phyloP scores from a whole-genome alignment of 2,888 invertebrate genomes.

The Thecophora atra region DNA sequence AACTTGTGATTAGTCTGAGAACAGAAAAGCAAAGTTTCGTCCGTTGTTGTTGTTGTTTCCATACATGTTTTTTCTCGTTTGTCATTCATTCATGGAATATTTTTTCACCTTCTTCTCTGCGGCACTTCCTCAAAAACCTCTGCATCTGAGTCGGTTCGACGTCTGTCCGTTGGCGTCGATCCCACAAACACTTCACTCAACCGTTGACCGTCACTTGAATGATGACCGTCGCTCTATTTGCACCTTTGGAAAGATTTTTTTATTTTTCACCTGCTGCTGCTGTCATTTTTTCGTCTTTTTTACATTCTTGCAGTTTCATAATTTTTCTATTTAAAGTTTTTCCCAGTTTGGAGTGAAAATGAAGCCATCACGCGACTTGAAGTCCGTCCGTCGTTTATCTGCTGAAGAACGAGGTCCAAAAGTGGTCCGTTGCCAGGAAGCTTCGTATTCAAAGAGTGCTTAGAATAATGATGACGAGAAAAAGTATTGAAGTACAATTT shows the following conservation, averaged over 20 bases:
- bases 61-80: slow-evolving; percentile 11
- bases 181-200: slow-evolving; percentile 18
- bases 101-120: background rate
- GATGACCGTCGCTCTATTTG: slow-evolving; percentile 1
- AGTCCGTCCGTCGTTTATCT: slow-evolving; percentile 27
- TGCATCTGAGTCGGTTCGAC: background rate
- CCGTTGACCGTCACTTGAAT: too few species aligned
- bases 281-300: background rate
- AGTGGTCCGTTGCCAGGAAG: slow-evolving; percentile 1
- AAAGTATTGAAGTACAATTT: background rate
- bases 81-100: slow-evolving; percentile 5
- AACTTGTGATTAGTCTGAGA: slow-evolving; percentile 33
- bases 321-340: slow-evolving; percentile 16
- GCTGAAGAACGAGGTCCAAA: slow-evolving; percentile 27
- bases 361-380: slow-evolving; percentile 32
- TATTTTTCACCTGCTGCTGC: background rate
- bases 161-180: slow-evolving; percentile 23
- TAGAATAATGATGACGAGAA: slow-evolving; percentile 3
- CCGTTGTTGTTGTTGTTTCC: background rate
- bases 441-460: background rate
- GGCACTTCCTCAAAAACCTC: background rate
- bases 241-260: slow-evolving; percentile 5
- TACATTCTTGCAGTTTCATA: background rate
- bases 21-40: slow-evolving; percentile 14
- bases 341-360: slow-evolving; percentile 24